Conservation (phyloP, 2,888 invertebrate species). For the Drosophila demipolita region DNA sequence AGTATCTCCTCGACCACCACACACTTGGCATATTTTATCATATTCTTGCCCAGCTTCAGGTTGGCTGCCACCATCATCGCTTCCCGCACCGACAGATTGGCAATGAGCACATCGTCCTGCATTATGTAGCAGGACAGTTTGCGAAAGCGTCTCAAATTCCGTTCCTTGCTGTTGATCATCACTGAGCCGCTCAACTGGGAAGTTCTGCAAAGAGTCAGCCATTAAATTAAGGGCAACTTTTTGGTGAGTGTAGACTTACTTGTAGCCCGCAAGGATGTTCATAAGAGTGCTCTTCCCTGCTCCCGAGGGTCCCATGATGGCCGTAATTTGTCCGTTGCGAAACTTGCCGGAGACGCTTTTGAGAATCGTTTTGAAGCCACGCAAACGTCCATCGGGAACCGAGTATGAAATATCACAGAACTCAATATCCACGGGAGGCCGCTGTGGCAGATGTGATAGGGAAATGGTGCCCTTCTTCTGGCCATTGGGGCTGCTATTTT, state of each 20-base stretch:
- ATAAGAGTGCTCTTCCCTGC: slow-evolving; percentile 93
- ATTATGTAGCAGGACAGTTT: slow-evolving; percentile 98
- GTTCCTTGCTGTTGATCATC: slow-evolving; percentile 93
- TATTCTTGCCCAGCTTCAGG: slow-evolving; percentile 94
- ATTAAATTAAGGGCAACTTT: not conserved
- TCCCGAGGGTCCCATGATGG: slow-evolving; percentile 97
- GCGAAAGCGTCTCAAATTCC: slow-evolving; percentile 94
- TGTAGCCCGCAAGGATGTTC: slow-evolving; percentile 95
- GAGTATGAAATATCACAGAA: slow-evolving; percentile 95
- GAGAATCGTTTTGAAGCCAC: slow-evolving; percentile 93
- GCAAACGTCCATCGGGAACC: slow-evolving; percentile 92
- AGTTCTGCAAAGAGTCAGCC: slow-evolving; percentile 87
- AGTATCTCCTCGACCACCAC: slow-evolving; percentile 94
- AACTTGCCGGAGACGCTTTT: slow-evolving; percentile 96
- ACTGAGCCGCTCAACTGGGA: slow-evolving; percentile 94
- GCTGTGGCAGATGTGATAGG: slow-evolving; percentile 92
- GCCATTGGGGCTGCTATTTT: slow-evolving; percentile 88
- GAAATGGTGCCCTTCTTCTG: slow-evolving; percentile 90
- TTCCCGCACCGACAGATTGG: slow-evolving; percentile 95
- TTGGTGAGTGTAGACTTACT: slow-evolving; percentile 86
- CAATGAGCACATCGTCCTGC: slow-evolving; percentile 96
- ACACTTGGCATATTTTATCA: slow-evolving; percentile 90
- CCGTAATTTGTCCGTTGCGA: slow-evolving; percentile 95
- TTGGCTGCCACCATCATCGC: slow-evolving; percentile 97
- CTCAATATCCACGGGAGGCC: slow-evolving; percentile 95